Evolutionary conservation across 2,888 invertebrate genomes (phyloP), one percentile per base, ranked within the genome.

Genomic region (Aquatica leii): DNA sequence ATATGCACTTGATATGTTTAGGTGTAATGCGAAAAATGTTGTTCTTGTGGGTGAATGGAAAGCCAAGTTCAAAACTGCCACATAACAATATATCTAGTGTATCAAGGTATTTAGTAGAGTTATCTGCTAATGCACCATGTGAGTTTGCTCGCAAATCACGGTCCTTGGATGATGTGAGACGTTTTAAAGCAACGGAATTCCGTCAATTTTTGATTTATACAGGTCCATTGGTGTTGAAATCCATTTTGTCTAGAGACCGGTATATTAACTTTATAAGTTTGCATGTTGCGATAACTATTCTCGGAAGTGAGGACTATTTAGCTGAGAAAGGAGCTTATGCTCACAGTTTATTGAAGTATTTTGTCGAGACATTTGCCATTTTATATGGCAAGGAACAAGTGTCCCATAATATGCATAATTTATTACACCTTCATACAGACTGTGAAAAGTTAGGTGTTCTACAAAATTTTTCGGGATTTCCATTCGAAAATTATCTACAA

Each of bases 1-100:
- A 62, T 21, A 62, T 62, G 62, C 62, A 62, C 9, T 31, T 31
- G 31, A 31, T 31, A 31, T 31, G 31, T 4, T 31, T 6, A 4
- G 9, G 31, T 31, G 31, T 31, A 31, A 31, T 31, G 31, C 9
- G 31, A 4, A 31, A 31, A 4, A 31, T 31, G 9, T 6, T 31
- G 31, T 31, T 31, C 9, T 31, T 4, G 4, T 9, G 9, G 4
- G 31, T 31, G 9, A 31, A 4, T 31, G 5, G 31, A 31, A 31
- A 31, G 31, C 9, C 5, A 6, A 31, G 9, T 31, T 9, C 9
- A 31, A 4, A 31, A 31, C 9, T 31, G 4, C 4, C 9, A 31
- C 9, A 31, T 9, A 6, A 31, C 4, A 6, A 31, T 4, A 31
- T 31, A 31, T 31, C 31, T 6, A 31, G 5, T 31, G 9, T 31